Evolutionary conservation across 2,888 invertebrate species (phyloP), one percentile per base, ranked within the genome.

Genomic region (Halictus quadricinctus): DNA sequence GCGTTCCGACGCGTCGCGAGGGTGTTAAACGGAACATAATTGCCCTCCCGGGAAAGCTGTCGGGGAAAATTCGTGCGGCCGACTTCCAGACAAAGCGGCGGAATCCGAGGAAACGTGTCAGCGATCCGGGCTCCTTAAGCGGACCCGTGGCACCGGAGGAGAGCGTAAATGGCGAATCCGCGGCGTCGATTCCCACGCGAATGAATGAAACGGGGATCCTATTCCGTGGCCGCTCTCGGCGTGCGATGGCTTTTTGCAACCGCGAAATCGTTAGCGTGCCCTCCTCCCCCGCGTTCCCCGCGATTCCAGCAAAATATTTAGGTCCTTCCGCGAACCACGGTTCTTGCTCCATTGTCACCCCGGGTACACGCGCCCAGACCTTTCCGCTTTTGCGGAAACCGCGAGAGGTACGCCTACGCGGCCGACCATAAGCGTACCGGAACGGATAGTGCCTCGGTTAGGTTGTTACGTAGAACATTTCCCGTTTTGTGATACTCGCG

Each of bases 21-120:
- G 84, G 84, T 76, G 84, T 72, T 79, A 79, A 84, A 84, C 75
- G 84, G 84, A 58, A 76, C 70, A 43, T 83, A 79, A 83, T 84
- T 83, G 84, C 36, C 21, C 64, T 18, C 46, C 25, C 74, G 75
- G 54, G 84, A 84, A 79, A 83, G 64, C 74, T n/a, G 83, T 48
- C 75, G 72, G 72, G 64, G 76, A 54, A 77, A 83, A 84, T 83
- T 83, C 70, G 36, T 50, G 5, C 83, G 83, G 58, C 46, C 82
- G 84, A 84, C 60, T 83, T 18, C 46, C n/a, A n/a, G 74, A 74
- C 74, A 74, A 79, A 66, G 64, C 79, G 64, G 25, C n/a, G 79
- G 79, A 79, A 79, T 84, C n/a, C 36, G 74, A 46, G 83, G 78
- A 84, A 79, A 66, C 54, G 84, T 46, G 81, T 50, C 81, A 15